Evolutionary conservation across 2,113 vertebrate genomes (phyloP).

Genomic region (Empidonax traillii): DNA sequence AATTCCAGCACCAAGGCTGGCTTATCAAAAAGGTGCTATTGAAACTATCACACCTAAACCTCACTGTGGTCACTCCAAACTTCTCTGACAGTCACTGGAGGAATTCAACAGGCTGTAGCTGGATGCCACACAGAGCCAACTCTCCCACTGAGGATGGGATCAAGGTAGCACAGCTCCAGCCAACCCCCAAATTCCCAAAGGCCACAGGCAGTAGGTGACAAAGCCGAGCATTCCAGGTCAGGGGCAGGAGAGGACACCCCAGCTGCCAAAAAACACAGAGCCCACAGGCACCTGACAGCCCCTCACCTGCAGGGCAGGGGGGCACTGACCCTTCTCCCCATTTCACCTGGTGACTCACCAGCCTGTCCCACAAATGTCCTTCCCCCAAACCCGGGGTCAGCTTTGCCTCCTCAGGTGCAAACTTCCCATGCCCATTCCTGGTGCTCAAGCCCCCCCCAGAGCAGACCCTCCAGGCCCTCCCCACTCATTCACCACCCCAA

Average conservation of each 20-base stretch:
- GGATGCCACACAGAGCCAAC: rapidly evolving
- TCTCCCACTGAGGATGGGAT: background rate
- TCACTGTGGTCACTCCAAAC: rapidly evolving
- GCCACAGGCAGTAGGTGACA: background rate
- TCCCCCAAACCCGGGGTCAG: background rate
- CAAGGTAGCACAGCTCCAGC: background rate
- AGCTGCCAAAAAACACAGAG: conserved; percentile 15
- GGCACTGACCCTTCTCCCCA: background rate
- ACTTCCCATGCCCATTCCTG: rapidly evolving
- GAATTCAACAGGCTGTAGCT: background rate
- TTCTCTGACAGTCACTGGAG: background rate
- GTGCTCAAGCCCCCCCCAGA: background rate
- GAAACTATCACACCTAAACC: background rate
- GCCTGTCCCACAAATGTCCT: background rate
- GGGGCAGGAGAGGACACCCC: background rate
- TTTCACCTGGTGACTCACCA: background rate
- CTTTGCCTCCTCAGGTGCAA: rapidly evolving
- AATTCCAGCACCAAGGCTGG: background rate
- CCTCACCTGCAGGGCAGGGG: background rate
- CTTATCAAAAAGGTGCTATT: rapidly evolving
- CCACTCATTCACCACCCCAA: background rate
- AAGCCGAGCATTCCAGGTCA: background rate
- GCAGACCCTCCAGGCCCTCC: background rate
- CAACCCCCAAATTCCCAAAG: background rate
- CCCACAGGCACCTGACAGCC: background rate